These are phyloP conservation scores for Arenicola marina DNA, from an alignment of 2,888 invertebrate species.

Conservation along the genomic window DNA sequence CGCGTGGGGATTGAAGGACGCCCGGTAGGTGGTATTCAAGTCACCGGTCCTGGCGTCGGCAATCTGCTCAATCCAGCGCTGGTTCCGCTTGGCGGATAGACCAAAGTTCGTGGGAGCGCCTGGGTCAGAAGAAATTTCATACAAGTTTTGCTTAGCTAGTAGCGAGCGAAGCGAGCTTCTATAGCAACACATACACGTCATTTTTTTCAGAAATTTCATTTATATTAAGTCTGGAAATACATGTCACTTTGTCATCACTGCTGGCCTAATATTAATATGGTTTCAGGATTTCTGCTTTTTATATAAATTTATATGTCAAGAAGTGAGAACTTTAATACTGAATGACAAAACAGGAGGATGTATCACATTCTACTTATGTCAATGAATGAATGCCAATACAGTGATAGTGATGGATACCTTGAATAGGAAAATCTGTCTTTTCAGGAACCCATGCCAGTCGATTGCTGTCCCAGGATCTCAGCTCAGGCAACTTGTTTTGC, in stretches of 20 bases:
- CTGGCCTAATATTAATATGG: too few relatives aligned
- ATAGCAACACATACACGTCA: too few relatives aligned
- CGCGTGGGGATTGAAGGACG: slow-evolving; percentile 15
- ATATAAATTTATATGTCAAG: not conserved
- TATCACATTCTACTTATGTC: not conserved
- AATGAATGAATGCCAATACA: not conserved
- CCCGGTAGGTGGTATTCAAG: slow-evolving; percentile 35
- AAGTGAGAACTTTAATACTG: not conserved
- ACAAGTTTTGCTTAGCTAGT: too few relatives aligned
- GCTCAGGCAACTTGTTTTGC: slow-evolving; percentile 41
- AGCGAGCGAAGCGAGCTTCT: too few relatives aligned
- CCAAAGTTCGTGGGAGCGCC: slow-evolving; percentile 55
- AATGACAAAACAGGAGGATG: not conserved
- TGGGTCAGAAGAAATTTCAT: slow-evolving; percentile 30
- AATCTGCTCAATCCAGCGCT: slow-evolving; percentile 38
- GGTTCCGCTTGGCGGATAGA: slow-evolving; percentile 36
- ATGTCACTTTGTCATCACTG: too few relatives aligned
- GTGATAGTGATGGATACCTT: slow-evolving; percentile 39
- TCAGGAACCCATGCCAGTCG: slow-evolving; percentile 55
- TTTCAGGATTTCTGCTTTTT: too few relatives aligned
- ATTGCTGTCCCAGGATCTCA: slow-evolving; percentile 53
- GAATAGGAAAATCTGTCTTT: slow-evolving; percentile 54
- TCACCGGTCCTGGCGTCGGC: slow-evolving; percentile 44
- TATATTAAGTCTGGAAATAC: too few relatives aligned
- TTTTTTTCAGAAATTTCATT: not conserved